Evolutionary conservation across 2,797 vertebrate species (phyloP), one percentile per base, ranked within the genome.

Genomic region (Luscinia megarhynchos): DNA sequence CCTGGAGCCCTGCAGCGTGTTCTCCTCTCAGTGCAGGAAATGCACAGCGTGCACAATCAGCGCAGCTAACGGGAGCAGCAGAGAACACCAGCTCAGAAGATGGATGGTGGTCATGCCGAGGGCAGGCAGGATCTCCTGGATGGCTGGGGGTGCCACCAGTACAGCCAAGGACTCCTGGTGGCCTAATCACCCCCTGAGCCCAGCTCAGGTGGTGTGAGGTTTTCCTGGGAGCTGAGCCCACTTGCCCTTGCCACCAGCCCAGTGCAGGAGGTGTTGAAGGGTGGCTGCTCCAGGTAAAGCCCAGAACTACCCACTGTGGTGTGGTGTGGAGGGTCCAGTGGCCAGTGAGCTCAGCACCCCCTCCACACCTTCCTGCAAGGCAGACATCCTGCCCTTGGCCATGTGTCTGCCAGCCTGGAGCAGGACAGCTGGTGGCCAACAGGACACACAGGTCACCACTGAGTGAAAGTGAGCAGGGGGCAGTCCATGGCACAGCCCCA

Each of bases 41-140:
- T 1, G 18, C 5, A 46, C 0, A 2, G 38, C 0, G 0, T 21
- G 67, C 24, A 68, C 58, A 68, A 58, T 24, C 89, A 67, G 55
- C 30, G 34, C 1, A 45, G 48, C 27, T 12, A 46, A 40, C 34
- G 8, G 32, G 41, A 54, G 27, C 26, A 66, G 63, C 29, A 66
- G 38, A 63, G 58, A 84, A 64, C 46, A n/a, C 4, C 50, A 63
- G 0, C 34, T 58, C 66, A 40, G 24, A 82, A 40, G 36, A 30
- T 0, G 3, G 30, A 57, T 26, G 20, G 67, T 16, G 46, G 2
- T 12, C 58, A 32, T 36, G 38, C n/a, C 0, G 0, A 46, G 40
- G 64, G 24, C 45, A 84, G 20, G 29, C 1, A 2, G 38, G 30
- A 74, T 36, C 66, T 89, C 58, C 57, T 87, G 46, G 12, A 40